Evolutionary conservation across 2,797 vertebrate species (phyloP), one percentile per base, ranked within the genome.

Genomic region (Onychomys leucogaster): DNA sequence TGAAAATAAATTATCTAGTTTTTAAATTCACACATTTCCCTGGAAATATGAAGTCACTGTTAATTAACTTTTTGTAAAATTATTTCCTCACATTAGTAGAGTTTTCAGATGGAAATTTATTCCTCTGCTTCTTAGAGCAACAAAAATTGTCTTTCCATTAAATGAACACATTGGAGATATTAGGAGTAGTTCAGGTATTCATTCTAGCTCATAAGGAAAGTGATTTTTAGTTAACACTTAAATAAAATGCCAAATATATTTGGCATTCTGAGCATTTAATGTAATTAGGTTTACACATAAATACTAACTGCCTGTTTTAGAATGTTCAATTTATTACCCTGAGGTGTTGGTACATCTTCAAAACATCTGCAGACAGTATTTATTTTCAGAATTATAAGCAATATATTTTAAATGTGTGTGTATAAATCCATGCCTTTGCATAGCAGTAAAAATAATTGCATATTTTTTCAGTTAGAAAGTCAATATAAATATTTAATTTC

Each of bases 311-410:
- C 32, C 75, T 95, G 63, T 49, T 97, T 95, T 85, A 83, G 69
- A 97, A 80, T 52, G 27, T 97, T 97, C 83, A 84, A 85, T 87
- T 94, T 95, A 75, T 25, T 97, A 82, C 11, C 25, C 3, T 25
- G 27, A 89, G 27, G 84, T 91, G 63, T 69, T 93, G n/a, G 10
- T 96, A 5, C 90, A 97, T 96, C 81, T 81, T 65, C 85, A 82
- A n/a, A 96, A 94, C 23, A 91, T 95, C 55, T 94, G 1, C 46
- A 97, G 37, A 86, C 41, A 14, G 1, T 94, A 87, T 94, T 96
- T 43, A 43, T 83, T 83, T 61, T 83, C 25, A 46, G 95, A 46
- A 37, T 73, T 97, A 94, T 86, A 78, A 96, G 14, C 8, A 90
- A 34, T 59, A 23, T 49, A 65, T 63, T 94, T 27, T 75, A 21